Percentiles rank a stretch among this genome's conserved stretches.
Conservation (phyloP, 2,797 vertebrate genomes). For the Clarias platycephalus region DNA sequence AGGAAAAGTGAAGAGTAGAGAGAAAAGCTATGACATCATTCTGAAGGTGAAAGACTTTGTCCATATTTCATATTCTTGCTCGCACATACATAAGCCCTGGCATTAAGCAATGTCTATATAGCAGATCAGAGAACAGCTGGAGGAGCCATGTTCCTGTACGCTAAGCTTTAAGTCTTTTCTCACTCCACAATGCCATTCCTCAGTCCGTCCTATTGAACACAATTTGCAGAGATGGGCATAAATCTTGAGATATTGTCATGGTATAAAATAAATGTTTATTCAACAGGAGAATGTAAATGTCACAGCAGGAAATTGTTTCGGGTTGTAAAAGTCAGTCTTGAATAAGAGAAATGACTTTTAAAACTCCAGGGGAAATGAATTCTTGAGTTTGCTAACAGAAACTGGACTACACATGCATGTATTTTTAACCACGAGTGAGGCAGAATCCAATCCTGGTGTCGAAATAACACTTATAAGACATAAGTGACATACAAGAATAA, state of each 20-base stretch:
- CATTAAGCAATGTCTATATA: slow-evolving; percentile 40
- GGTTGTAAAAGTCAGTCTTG: slow-evolving; percentile 23
- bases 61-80: slow-evolving; percentile 40
- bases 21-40: not conserved
- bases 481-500: too few species aligned
- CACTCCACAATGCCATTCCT: not conserved
- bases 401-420: not conserved
- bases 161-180: slow-evolving; percentile 33
- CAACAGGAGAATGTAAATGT: slow-evolving; percentile 35
- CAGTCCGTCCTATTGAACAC: slow-evolving; percentile 25
- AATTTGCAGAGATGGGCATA: slow-evolving; percentile 14
- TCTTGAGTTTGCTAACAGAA: not conserved
- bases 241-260: slow-evolving; percentile 12
- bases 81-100: slow-evolving; percentile 29
- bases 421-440: not conserved
- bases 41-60: not conserved
- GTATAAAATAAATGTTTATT: slow-evolving; percentile 39
- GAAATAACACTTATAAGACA: not conserved
- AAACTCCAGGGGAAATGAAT: not conserved
- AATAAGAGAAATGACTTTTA: slow-evolving; percentile 24
- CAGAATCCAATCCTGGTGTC: not conserved
- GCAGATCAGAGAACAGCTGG: slow-evolving; percentile 43
- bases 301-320: slow-evolving; percentile 21
- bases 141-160: slow-evolving; percentile 31
- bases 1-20: not conserved